Percentiles rank a stretch among this genome's conserved stretches.
phyloP scores from a whole-genome alignment of 1,140 invertebrate species.

The Andricus grossulariae region DNA sequence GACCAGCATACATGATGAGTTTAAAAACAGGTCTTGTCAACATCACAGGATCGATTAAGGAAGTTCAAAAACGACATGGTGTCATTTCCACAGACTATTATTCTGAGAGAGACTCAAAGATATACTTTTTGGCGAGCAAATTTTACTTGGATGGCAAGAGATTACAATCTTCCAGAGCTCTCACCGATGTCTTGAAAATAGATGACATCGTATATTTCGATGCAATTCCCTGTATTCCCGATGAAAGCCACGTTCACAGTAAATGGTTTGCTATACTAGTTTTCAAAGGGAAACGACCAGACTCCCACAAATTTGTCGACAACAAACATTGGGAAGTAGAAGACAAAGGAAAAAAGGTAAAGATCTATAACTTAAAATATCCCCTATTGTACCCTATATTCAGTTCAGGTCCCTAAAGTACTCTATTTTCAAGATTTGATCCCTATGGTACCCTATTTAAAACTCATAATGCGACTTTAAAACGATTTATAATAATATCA shows the following conservation, averaged over 20 bases:
- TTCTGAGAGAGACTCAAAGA: constrained; percentile 38
- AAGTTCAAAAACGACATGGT: constrained; percentile 52
- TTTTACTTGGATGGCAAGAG: constrained; percentile 55
- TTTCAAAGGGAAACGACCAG: constrained; percentile 54
- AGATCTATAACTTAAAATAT: constrained; percentile 22
- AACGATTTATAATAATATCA: too few relatives aligned
- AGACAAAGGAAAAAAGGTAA: constrained; percentile 29
- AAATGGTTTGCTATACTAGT: constrained; percentile 58
- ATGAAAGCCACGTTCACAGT: constrained; percentile 53
- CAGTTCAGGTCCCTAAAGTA: too few relatives aligned
- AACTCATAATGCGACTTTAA: too few relatives aligned
- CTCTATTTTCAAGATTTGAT: too few relatives aligned
- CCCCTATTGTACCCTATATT: too few relatives aligned
- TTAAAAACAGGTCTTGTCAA: constrained; percentile 45
- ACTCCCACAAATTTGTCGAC: constrained; percentile 1
- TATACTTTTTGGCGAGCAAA: constrained; percentile 59
- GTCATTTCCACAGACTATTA: constrained; percentile 45
- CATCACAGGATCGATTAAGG: constrained; percentile 39
- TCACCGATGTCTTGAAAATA: constrained; percentile 38
- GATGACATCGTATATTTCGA: constrained; percentile 55
- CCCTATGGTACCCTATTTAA: too few relatives aligned
- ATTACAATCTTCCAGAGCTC: constrained; percentile 49
- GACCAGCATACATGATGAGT: background rate
- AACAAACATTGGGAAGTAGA: constrained; percentile 9
- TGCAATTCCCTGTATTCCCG: constrained; percentile 57